phyloP scores from a whole-genome alignment of 2,888 invertebrate genomes.

The Sarcophaga rosellei region DNA sequence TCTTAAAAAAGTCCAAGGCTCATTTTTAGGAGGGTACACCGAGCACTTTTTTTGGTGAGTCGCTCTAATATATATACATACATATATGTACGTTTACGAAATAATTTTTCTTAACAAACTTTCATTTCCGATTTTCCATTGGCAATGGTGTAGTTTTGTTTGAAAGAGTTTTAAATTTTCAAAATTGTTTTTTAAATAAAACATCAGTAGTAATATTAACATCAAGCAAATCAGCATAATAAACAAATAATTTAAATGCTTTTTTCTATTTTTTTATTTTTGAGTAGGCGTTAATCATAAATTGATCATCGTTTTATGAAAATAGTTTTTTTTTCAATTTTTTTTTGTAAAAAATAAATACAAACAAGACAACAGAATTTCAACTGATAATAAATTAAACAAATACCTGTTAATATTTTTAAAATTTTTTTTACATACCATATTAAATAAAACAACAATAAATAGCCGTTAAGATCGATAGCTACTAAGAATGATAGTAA shows the following conservation, averaged over 20 bases:
- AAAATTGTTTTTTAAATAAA: not conserved
- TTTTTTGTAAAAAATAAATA: not conserved
- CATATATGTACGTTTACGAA: no score
- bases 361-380: not conserved
- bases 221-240: not conserved
- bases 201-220: not conserved
- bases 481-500: no score
- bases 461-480: not conserved
- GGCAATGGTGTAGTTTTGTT: constrained; percentile 12
- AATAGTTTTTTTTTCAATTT: not conserved
- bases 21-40: no score
- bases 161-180: not conserved
- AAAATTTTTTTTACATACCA: not conserved
- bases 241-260: not conserved
- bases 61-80: no score
- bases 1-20: no score
- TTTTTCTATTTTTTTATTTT: constrained; percentile 17
- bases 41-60: no score
- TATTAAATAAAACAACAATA: not conserved
- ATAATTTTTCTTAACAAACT: not conserved
- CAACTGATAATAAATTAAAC: constrained; percentile 22
- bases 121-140: not conserved
- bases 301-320: constrained; percentile 34
- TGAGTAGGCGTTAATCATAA: constrained; percentile 55
- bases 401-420: constrained; percentile 28